Evolutionary conservation across 2,113 vertebrate genomes (phyloP).

Genomic region (Pantherophis guttatus): DNA sequence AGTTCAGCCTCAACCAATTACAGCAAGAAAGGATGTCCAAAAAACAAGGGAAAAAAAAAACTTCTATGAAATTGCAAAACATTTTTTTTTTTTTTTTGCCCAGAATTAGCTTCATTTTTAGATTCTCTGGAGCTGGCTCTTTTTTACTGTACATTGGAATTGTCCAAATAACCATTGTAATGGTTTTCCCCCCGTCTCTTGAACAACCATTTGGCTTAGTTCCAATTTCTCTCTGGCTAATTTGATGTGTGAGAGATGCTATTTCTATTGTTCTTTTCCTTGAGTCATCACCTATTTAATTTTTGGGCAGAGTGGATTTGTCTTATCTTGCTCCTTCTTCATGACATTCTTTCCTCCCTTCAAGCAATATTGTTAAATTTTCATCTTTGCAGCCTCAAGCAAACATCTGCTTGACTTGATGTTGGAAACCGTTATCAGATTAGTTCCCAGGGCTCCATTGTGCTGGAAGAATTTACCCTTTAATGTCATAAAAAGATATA

Average conservation of each 20-base stretch:
- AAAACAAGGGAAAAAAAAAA: background rate
- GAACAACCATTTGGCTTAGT: background rate
- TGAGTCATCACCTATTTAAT: constrained; percentile 41
- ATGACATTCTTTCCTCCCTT: constrained; percentile 38
- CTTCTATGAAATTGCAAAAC: background rate
- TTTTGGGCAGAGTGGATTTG: background rate
- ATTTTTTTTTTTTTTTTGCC: background rate
- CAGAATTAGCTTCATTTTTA: background rate
- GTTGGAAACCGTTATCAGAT: constrained; percentile 47
- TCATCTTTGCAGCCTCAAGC: constrained; percentile 45
- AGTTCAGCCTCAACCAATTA: background rate
- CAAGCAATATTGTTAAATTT: constrained; percentile 50
- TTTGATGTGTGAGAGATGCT: background rate
- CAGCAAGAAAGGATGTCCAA: background rate
- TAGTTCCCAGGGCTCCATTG: constrained; percentile 16
- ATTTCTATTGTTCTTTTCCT: background rate
- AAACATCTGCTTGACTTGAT: constrained; percentile 50
- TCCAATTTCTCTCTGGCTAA: background rate
- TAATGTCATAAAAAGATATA: constrained; percentile 56
- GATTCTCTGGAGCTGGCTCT: background rate
- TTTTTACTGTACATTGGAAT: background rate
- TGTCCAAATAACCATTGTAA: background rate
- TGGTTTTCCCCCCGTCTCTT: background rate
- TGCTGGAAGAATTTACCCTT: constrained; percentile 40
- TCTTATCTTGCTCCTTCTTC: constrained; percentile 7